These are phyloP conservation scores for Vesta saturnalis DNA, from an alignment of 2,888 invertebrate genomes.

Conservation along the genomic window DNA sequence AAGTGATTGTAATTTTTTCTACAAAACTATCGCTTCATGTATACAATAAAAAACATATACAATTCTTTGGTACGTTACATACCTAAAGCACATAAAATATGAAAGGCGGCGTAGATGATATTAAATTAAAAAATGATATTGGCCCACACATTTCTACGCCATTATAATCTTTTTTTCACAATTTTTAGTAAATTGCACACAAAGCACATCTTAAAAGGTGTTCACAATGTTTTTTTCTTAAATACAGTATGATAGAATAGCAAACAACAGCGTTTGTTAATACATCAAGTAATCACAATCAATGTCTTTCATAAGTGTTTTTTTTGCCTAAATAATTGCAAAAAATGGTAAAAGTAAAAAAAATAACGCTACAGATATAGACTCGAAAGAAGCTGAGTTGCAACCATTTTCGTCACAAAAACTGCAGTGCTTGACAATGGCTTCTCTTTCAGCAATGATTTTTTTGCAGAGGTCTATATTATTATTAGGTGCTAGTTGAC, in stretches of 20 bases:
- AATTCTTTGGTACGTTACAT: not conserved
- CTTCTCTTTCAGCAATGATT: slow-evolving; percentile 48
- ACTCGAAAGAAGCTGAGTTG: slow-evolving; percentile 54
- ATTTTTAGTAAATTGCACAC: slow-evolving; percentile 14
- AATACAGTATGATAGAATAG: slow-evolving; percentile 3
- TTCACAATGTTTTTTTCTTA: not conserved
- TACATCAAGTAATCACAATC: too few relatives aligned
- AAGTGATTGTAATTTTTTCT: slow-evolving; percentile 11
- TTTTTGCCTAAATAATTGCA: slow-evolving; percentile 17
- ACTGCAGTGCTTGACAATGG: slow-evolving; percentile 52
- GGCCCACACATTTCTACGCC: not conserved
- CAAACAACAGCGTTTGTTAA: too few relatives aligned
- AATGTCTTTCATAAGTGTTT: not conserved
- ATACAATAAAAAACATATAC: slow-evolving; percentile 11
- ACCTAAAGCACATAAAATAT: slow-evolving; percentile 22
- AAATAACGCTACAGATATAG: slow-evolving; percentile 3
- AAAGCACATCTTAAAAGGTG: slow-evolving; percentile 17
- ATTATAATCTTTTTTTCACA: not conserved
- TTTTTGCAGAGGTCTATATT: slow-evolving; percentile 56
- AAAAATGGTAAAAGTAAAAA: slow-evolving; percentile 18
- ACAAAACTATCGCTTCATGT: slow-evolving; percentile 12
- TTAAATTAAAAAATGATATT: not conserved
- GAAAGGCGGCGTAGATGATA: slow-evolving; percentile 5
- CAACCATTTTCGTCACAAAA: slow-evolving; percentile 67
- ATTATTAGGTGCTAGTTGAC: slow-evolving; percentile 56